Percentiles rank a stretch among this genome's conserved stretches.
Conservation (phyloP, 2,888 invertebrate genomes). For the Magallana nippona region DNA sequence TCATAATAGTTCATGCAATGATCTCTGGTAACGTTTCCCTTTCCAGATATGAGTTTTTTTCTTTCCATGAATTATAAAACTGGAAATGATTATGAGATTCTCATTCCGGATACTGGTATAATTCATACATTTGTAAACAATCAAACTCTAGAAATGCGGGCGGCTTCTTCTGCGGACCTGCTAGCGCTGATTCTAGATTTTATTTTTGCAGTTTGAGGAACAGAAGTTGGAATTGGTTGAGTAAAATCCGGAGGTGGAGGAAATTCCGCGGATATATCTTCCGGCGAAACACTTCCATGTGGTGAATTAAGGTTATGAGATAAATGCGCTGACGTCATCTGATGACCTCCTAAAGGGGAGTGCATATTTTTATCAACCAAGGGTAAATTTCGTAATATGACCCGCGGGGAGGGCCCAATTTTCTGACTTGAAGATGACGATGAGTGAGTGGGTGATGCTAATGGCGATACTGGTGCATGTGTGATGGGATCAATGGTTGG, state of each 20-base stretch:
- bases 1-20: too few species aligned
- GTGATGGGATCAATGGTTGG: conserved; percentile 3
- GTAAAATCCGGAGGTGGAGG: conserved; percentile 23
- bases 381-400: neutral
- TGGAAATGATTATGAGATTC: neutral
- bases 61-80: too few species aligned
- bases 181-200: neutral
- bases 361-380: neutral
- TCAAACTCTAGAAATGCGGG: neutral
- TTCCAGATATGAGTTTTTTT: too few species aligned
- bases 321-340: neutral
- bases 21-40: too few species aligned
- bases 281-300: conserved; percentile 7
- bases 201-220: conserved; percentile 17
- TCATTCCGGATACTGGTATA: neutral
- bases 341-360: neutral
- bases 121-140: neutral
- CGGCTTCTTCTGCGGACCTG: conserved; percentile 14
- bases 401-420: neutral
- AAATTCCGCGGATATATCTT: conserved; percentile 8
- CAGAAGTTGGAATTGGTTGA: neutral
- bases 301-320: neutral
- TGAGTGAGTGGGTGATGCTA: conserved; percentile 20
- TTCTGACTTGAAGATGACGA: conserved; percentile 2
- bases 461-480: neutral